A percentile compares a stretch with the other conserved stretches of the same genome.
phyloP scores from a whole-genome alignment of 2,888 invertebrate genomes.

The Phania funesta region DNA sequence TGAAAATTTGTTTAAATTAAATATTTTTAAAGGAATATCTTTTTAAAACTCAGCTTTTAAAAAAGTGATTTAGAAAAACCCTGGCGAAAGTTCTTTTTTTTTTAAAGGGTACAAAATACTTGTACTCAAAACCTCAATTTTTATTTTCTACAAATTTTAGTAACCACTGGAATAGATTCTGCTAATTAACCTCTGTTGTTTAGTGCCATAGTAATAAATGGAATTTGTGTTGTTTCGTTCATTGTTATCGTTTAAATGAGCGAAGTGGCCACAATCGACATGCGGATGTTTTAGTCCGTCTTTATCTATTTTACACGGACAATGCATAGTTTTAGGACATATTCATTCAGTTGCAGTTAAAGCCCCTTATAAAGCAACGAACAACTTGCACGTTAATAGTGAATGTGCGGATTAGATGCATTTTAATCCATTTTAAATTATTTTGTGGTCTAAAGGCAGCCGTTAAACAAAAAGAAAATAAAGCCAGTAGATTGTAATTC shows the following conservation, averaged over 20 bases:
- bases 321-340: conserved; percentile 61
- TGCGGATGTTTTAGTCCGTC: conserved; percentile 41
- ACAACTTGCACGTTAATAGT: not conserved
- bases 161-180: no score
- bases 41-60: no score
- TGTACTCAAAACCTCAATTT: no score
- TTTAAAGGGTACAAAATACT: no score
- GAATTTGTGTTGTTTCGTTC: conserved; percentile 11
- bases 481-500: conserved; percentile 14
- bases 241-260: conserved; percentile 58
- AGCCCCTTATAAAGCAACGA: conserved; percentile 30
- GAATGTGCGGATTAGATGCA: conserved; percentile 60
- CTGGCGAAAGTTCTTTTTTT: no score
- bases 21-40: no score
- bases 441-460: conserved; percentile 45
- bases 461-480: conserved; percentile 28
- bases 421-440: conserved; percentile 50
- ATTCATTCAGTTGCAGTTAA: not conserved
- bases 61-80: no score
- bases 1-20: no score
- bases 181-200: no score
- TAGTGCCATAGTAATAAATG: no score
- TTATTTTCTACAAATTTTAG: no score
- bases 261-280: conserved; percentile 52
- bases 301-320: not conserved